Base-by-base conservation (phyloP, 1,140 invertebrate genomes). In the Manduca sexta region DNA sequence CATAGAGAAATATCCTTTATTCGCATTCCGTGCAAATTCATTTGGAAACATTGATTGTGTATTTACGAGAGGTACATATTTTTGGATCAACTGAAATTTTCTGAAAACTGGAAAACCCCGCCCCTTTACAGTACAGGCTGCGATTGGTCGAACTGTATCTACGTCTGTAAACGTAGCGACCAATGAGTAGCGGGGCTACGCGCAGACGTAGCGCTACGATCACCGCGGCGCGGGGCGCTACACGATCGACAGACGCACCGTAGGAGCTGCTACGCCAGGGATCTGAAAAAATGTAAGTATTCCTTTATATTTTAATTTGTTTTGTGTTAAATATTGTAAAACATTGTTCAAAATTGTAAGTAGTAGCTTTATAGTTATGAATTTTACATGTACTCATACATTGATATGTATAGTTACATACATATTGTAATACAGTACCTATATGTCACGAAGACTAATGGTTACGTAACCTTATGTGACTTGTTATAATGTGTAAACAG, bases 231-330 rank as follows among this genome's bases (percentile, higher is more conserved):
- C 75, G 81, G 78, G 81, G 74, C 47, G 75, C 77, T 78, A 74
- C 74, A 63, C 61, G 60, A 77, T 75, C 75, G 74, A 76, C 81
- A 84, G 78, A 84, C 65, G 74, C 69, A 74, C 72, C 72, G 64
- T 57, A 68, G 74, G 60, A 72, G 66, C 74, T 80, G 81, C 81
- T 79, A 71, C 76, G 75, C 71, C 72, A 66, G 69, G 74, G 64
- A 74, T 70, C 74, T 67, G 65, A 68, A 84, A 80, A 17, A 76
- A 84, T 84, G 81, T 84, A 65, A 84, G 81, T 81, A 72, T 59
- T 67, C 14, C 5, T 39, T 43, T 49, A 59, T 49, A 45, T 51
- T 30, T 47, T 46, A 45, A 40, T 12, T 40, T 18, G 6, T 40
- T 40, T 40, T 18, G 16, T 16, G 11, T 16, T 11, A 12, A 5